Evolutionary conservation across 2,888 invertebrate species (phyloP).

Genomic region (Xestia ashworthii): DNA sequence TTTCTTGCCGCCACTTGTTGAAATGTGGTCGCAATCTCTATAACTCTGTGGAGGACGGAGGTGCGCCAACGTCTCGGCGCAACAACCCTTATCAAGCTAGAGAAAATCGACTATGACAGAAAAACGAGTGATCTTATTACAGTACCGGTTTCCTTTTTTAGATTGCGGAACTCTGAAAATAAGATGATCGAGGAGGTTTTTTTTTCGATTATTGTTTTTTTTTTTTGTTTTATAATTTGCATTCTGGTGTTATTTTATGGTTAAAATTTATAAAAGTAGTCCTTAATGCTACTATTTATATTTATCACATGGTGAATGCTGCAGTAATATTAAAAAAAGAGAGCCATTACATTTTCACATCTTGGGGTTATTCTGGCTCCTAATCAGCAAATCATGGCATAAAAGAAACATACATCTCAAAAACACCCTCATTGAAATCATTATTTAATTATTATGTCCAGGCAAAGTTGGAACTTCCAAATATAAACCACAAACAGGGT

Average conservation of each 20-base stretch:
- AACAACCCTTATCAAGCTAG: conserved; percentile 57
- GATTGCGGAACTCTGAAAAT: conserved; percentile 26
- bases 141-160: conserved; percentile 37
- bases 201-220: conserved; percentile 5
- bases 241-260: background rate
- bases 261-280: too few relatives aligned
- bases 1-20: conserved; percentile 35
- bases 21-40: conserved; percentile 28
- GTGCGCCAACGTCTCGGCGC: conserved; percentile 33
- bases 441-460: too few relatives aligned
- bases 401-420: too few relatives aligned
- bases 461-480: too few relatives aligned
- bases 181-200: background rate
- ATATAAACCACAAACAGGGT: too few relatives aligned
- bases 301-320: too few relatives aligned
- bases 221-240: background rate
- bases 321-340: too few relatives aligned
- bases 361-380: too few relatives aligned
- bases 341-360: too few relatives aligned
- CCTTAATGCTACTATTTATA: too few relatives aligned
- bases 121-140: conserved; percentile 60
- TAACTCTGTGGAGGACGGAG: conserved; percentile 13
- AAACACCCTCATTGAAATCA: too few relatives aligned
- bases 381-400: too few relatives aligned
- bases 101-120: conserved; percentile 60